Evolutionary conservation across 2,113 vertebrate genomes (phyloP).

Genomic region (Strigops habroptila): DNA sequence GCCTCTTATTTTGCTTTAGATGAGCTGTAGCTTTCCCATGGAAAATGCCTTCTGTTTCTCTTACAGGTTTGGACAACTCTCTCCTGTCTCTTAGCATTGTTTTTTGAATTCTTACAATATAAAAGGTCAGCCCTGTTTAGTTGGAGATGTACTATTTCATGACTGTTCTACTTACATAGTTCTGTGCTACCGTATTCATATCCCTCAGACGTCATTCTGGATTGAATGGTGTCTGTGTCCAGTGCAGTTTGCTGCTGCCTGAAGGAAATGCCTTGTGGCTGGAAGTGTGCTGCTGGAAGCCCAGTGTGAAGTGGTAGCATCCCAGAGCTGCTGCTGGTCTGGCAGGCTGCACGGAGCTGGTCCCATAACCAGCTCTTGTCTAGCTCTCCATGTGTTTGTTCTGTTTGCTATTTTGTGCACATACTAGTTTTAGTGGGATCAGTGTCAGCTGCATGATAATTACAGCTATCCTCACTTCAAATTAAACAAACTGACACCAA

Average conservation of each 20-base stretch:
- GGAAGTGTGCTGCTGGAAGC: background rate
- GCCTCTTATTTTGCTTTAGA: background rate
- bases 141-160: rapidly evolving
- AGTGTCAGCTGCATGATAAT: background rate
- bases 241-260: background rate
- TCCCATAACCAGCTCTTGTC: background rate
- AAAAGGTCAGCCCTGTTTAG: background rate
- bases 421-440: background rate
- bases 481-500: background rate
- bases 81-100: background rate
- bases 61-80: background rate
- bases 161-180: rapidly evolving
- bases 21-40: background rate
- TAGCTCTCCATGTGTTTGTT: background rate
- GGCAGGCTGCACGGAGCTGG: background rate
- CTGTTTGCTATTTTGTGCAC: background rate
- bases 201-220: background rate
- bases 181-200: rapidly evolving
- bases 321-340: background rate
- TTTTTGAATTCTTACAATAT: background rate
- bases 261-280: background rate
- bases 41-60: background rate
- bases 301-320: background rate
- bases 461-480: background rate
- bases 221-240: background rate